A percentile compares a stretch with the other conserved stretches of the same genome.
phyloP scores from a whole-genome alignment of 2,888 invertebrate species.

The Abrostola triplasia region DNA sequence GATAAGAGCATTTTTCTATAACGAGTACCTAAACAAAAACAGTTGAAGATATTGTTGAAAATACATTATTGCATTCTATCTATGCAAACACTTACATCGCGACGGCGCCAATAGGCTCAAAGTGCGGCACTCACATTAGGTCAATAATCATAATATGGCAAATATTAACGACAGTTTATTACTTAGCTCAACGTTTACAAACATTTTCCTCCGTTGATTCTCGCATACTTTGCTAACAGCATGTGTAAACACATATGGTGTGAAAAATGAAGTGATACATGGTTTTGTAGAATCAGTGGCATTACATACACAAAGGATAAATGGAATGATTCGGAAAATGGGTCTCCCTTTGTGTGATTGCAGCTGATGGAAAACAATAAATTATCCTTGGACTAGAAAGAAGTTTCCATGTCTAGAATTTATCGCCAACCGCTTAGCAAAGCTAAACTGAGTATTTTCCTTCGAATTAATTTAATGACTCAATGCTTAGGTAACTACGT shows the following conservation, averaged over 20 bases:
- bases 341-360: too few relatives aligned
- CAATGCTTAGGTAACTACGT: slow-evolving; percentile 25
- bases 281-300: not conserved
- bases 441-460: slow-evolving; percentile 26
- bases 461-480: slow-evolving; percentile 30
- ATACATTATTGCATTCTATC: too few relatives aligned
- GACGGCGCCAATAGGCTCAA: not conserved
- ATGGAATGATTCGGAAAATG: not conserved
- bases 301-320: not conserved
- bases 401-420: not conserved
- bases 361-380: too few relatives aligned
- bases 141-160: not conserved
- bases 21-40: too few relatives aligned
- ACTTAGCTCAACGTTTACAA: not conserved
- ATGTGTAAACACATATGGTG: not conserved
- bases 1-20: too few relatives aligned
- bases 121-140: slow-evolving; percentile 29
- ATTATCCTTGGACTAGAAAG: too few relatives aligned
- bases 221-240: not conserved
- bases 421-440: slow-evolving; percentile 5
- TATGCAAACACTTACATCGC: too few relatives aligned
- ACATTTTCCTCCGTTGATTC: slow-evolving; percentile 1
- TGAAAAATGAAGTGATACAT: not conserved
- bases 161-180: not conserved
- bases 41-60: too few relatives aligned